Conservation (phyloP, 2,113 vertebrate species). For the Plestiodon gilberti region DNA sequence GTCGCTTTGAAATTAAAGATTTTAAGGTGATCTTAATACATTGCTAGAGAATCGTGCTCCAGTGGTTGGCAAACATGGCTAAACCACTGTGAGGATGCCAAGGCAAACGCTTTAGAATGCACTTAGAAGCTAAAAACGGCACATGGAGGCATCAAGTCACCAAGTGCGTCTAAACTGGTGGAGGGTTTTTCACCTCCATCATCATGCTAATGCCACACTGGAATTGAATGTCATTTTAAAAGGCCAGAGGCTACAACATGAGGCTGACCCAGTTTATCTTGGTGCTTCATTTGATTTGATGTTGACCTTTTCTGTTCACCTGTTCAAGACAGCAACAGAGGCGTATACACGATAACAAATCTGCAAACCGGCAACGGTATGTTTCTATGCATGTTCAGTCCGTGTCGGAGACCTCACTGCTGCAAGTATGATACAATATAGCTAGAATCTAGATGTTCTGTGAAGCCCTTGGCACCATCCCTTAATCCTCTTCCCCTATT, state of each 20-base stretch:
- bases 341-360: not conserved
- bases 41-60: not conserved
- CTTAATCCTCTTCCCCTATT: too few species aligned
- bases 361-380: not conserved
- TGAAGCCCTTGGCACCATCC: too few species aligned
- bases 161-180: not conserved
- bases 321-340: not conserved
- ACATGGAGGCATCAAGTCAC: not conserved
- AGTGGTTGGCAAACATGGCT: not conserved
- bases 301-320: not conserved
- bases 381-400: not conserved
- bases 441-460: too few species aligned
- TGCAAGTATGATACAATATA: not conserved
- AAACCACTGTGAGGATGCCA: not conserved
- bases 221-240: not conserved
- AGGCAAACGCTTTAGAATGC: not conserved
- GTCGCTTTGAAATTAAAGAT: not conserved
- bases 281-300: not conserved
- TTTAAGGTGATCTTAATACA: not conserved
- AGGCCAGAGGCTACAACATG: not conserved
- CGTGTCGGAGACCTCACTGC: not conserved
- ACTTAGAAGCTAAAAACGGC: slow-evolving; percentile 13
- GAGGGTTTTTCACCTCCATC: not conserved
- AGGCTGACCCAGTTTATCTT: not conserved
- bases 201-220: not conserved